Evolutionary conservation across 2,797 vertebrate genomes (phyloP).

Genomic region (Emydoidea blandingii): DNA sequence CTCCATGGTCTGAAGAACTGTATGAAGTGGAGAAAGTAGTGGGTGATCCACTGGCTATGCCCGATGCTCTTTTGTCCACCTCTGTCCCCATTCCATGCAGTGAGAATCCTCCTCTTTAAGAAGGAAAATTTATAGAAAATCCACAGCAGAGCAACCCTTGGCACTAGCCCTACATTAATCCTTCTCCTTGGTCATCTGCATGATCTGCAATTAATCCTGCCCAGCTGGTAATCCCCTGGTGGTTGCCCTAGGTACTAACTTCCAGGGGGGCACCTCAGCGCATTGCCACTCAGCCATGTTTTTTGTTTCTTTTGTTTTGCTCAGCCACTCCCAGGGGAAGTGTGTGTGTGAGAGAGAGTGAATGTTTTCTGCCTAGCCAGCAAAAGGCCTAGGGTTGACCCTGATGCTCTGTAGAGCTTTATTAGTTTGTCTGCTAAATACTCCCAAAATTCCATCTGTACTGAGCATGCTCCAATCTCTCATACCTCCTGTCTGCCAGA

Average conservation of each 20-base stretch:
- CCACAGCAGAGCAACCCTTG: background rate
- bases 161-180: background rate
- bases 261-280: background rate
- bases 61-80: background rate
- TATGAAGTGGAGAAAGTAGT: background rate
- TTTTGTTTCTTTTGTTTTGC: too few relatives aligned
- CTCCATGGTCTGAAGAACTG: background rate
- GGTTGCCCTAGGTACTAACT: background rate
- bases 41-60: background rate
- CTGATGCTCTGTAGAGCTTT: background rate
- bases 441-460: background rate
- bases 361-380: too few relatives aligned
- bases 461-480: background rate
- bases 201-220: background rate
- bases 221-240: background rate
- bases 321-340: too few relatives aligned
- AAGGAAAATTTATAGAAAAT: background rate
- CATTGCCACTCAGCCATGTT: background rate
- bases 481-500: background rate
- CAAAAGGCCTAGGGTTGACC: too few relatives aligned
- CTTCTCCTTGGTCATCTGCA: background rate
- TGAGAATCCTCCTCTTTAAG: background rate
- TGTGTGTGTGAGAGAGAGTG: too few relatives aligned
- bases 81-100: accelerated
- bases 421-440: background rate